These are phyloP conservation scores for Drosophila monieri DNA, from an alignment of 2,888 invertebrate species.

Conservation along the genomic window DNA sequence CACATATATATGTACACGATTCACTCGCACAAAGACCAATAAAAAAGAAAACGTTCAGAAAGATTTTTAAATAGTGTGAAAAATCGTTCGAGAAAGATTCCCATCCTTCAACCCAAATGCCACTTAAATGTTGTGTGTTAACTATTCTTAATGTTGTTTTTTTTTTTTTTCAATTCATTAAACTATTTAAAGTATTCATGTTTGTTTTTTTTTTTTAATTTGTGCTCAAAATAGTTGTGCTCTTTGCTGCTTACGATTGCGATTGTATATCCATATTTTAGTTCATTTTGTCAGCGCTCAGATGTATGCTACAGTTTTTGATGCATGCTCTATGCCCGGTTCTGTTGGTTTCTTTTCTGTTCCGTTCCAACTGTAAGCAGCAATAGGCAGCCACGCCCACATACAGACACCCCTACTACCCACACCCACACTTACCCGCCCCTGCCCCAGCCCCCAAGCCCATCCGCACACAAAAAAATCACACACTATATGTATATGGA, in stretches of 20 bases:
- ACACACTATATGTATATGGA: constrained; percentile 70
- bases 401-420: constrained; percentile 16
- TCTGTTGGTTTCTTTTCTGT: constrained; percentile 9
- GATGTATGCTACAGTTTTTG: constrained; percentile 70
- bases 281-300: constrained; percentile 50
- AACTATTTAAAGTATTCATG: constrained; percentile 6
- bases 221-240: constrained; percentile 37
- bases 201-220: constrained; percentile 10
- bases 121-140: constrained; percentile 45
- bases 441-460: not conserved
- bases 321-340: constrained; percentile 53
- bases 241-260: constrained; percentile 61
- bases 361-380: constrained; percentile 40
- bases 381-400: constrained; percentile 29
- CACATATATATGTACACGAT: constrained; percentile 1
- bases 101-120: constrained; percentile 1
- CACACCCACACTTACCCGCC: constrained; percentile 4
- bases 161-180: constrained; percentile 17
- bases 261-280: not conserved
- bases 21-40: constrained; percentile 9
- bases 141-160: constrained; percentile 46
- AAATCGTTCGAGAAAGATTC: constrained; percentile 6
- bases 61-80: constrained; percentile 24
- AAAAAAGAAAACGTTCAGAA: constrained; percentile 11
- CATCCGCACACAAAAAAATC: not conserved